Evolutionary conservation across 2,888 invertebrate genomes (phyloP).

Genomic region (Torymus tubicola): DNA sequence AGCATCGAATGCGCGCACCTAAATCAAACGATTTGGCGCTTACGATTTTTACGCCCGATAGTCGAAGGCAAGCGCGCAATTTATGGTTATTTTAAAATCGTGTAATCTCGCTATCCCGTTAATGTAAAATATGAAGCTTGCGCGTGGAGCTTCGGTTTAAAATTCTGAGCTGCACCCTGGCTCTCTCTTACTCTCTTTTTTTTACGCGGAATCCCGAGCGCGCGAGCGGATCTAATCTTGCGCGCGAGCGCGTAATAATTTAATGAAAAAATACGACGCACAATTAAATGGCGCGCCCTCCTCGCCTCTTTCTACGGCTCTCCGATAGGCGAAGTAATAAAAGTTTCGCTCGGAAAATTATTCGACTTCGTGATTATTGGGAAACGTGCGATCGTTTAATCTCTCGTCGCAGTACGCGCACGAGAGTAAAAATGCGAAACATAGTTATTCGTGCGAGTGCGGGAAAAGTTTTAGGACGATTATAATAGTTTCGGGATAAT

Average conservation of each 20-base stretch:
- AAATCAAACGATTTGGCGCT: slow-evolving; percentile 58
- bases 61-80: slow-evolving; percentile 45
- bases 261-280: slow-evolving; percentile 20
- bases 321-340: slow-evolving; percentile 24
- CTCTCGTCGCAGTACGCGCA: background rate
- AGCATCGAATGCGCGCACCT: slow-evolving; percentile 26
- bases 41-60: slow-evolving; percentile 60
- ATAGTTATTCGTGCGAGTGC: no score
- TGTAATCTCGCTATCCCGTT: slow-evolving; percentile 60
- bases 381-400: background rate
- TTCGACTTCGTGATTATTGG: background rate
- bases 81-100: slow-evolving; percentile 61
- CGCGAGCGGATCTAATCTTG: slow-evolving; percentile 35
- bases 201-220: background rate
- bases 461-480: background rate
- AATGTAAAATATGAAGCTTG: slow-evolving; percentile 58
- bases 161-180: slow-evolving; percentile 19
- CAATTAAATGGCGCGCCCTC: slow-evolving; percentile 32
- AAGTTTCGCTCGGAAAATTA: slow-evolving; percentile 4
- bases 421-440: no score
- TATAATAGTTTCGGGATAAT: background rate
- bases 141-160: slow-evolving; percentile 3
- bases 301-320: background rate
- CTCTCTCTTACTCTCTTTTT: slow-evolving; percentile 9
- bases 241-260: slow-evolving; percentile 19